A percentile compares a stretch with the other conserved stretches of the same genome.
These are phyloP conservation scores for Drosophila longiperda DNA, from an alignment of 2,888 invertebrate species.

Conservation along the genomic window DNA sequence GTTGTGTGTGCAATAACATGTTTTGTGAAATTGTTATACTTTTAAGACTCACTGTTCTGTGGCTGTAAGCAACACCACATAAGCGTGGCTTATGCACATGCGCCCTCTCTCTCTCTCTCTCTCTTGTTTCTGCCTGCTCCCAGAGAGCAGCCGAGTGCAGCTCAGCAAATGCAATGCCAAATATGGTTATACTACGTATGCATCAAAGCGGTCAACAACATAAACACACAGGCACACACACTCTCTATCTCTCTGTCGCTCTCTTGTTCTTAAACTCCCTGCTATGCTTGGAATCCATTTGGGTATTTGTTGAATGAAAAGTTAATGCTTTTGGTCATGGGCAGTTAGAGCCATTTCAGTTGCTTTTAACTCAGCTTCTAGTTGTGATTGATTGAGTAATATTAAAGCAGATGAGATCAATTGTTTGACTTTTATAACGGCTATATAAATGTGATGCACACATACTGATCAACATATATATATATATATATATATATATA, in stretches of 20 bases:
- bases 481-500: neutral
- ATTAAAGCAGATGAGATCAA: slow-evolving; percentile 26
- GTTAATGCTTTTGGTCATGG: slow-evolving; percentile 40
- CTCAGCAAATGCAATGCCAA: slow-evolving; percentile 73
- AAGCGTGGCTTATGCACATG: slow-evolving; percentile 55
- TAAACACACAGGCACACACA: neutral
- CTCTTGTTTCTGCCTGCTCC: slow-evolving; percentile 13
- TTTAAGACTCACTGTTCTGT: neutral
- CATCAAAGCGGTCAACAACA: slow-evolving; percentile 47
- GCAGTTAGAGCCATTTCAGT: slow-evolving; percentile 17
- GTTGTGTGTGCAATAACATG: neutral
- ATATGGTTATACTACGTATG: slow-evolving; percentile 68
- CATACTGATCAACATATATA: neutral
- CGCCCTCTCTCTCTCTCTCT: slow-evolving; percentile 24
- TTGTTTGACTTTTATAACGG: slow-evolving; percentile 4
- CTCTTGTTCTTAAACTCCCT: slow-evolving; percentile 8
- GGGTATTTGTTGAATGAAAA: slow-evolving; percentile 50
- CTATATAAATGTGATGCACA: slow-evolving; percentile 26
- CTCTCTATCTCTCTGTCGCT: slow-evolving; percentile 2
- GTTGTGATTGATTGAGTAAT: slow-evolving; percentile 29
- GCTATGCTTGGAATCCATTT: neutral
- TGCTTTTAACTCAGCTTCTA: slow-evolving; percentile 17
- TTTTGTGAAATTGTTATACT: neutral
- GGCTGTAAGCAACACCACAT: slow-evolving; percentile 14
- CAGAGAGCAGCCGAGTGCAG: slow-evolving; percentile 51